Conservation (phyloP, 2,797 vertebrate genomes). For the Lagodon rhomboides region DNA sequence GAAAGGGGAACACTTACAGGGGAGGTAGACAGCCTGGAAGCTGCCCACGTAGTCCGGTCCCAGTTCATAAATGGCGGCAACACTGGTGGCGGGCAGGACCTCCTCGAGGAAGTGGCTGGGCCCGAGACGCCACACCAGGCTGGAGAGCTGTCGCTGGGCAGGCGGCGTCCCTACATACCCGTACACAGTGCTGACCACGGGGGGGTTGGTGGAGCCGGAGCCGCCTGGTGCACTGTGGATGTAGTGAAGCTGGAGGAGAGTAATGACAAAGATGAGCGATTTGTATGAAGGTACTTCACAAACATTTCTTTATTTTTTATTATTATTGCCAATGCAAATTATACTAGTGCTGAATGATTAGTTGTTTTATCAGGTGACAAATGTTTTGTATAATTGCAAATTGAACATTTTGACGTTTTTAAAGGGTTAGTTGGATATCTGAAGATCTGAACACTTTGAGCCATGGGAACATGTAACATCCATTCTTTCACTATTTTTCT, state of each 20-base stretch:
- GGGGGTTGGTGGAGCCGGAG: constrained; percentile 94
- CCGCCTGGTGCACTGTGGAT: constrained; percentile 94
- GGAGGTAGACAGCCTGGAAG: constrained; percentile 94
- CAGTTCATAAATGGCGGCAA: constrained; percentile 93
- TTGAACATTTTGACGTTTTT: neutral
- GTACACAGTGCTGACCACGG: constrained; percentile 95
- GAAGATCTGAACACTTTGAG: neutral
- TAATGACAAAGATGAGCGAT: neutral
- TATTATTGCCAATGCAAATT: too few relatives aligned
- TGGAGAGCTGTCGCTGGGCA: constrained; percentile 93
- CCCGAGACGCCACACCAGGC: constrained; percentile 95
- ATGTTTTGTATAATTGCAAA: too few relatives aligned
- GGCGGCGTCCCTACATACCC: constrained; percentile 94
- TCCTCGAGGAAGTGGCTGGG: constrained; percentile 97
- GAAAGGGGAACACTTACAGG: constrained; percentile 80
- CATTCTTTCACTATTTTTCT: neutral
- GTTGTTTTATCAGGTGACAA: too few relatives aligned
- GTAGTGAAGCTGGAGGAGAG: constrained; percentile 91
- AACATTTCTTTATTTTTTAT: too few relatives aligned
- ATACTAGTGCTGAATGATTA: too few relatives aligned
- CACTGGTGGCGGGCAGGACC: constrained; percentile 90
- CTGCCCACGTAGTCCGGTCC: constrained; percentile 96
- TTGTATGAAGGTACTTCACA: neutral
- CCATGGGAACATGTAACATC: neutral
- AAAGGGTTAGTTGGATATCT: neutral